Base-by-base conservation (phyloP, 2,113 vertebrate species). In the Coreoperca whiteheadi region DNA sequence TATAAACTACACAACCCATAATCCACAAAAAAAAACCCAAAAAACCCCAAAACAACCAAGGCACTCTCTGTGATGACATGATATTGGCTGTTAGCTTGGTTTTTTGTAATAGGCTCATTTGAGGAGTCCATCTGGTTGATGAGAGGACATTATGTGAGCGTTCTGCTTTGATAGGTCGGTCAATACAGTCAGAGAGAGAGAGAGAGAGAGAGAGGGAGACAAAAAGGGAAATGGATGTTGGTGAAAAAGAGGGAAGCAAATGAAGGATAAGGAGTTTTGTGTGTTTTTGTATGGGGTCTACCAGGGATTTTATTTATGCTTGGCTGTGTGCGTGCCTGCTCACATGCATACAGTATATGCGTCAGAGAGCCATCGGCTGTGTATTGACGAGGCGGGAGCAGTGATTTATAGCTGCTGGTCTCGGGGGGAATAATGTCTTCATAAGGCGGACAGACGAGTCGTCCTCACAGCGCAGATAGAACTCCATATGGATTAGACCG, bases 381-480 rank as follows among this genome's bases (percentile, higher is more conserved):
- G 77, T 90, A 93, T 94, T 89, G 93, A 93, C 63, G 82, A 88
- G 81, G 84, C n/a, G 25, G 77, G 56, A 85, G 88, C 65, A 11
- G 90, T 93, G 93, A 93, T 93, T 92, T 93, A 94, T 93, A 75
- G 81, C 86, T 60, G 75, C 63, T 67, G 67, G 74, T 88, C 90
- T 78, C 77, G 1, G 72, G 77, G 77, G 86, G 83, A 84, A 86
- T 79, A 67, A 91, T 53, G 87, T 93, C 87, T 89, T 92, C 91
- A 89, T 87, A 86, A 84, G 84, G 73, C 54, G 20, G 79, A 86
- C 85, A 48, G 82, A 88, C 48, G 63, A 87, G 84, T 84, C 56
- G 66, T 91, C 88, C 79, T 89, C 85, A 60, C 83, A 53, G 72
- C 15, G 30, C 79, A 87, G 79, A 84, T 84, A 87, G 75, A 78